phyloP scores from a whole-genome alignment of 1,140 invertebrate genomes.

The Papilio polytes region DNA sequence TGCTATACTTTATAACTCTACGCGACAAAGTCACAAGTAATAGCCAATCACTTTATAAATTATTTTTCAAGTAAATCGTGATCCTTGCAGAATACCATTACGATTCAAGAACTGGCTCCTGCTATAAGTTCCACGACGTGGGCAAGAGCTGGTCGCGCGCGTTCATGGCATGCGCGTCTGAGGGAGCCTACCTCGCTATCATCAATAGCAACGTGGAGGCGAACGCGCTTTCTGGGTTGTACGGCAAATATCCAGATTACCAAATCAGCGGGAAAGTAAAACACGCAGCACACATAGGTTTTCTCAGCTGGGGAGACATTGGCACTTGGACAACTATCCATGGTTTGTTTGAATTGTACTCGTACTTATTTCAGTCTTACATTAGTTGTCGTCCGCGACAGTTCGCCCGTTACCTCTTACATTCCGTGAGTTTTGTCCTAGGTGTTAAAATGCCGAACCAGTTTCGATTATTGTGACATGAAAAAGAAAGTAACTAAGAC shows the following conservation, averaged over 20 bases:
- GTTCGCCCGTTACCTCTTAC: background rate
- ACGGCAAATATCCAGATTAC: constrained; percentile 49
- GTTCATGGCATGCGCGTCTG: constrained; percentile 58
- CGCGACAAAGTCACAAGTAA: no score
- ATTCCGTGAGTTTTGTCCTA: background rate
- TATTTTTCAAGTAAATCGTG: no score
- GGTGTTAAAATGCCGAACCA: background rate
- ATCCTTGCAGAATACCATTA: constrained; percentile 52
- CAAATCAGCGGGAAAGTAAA: constrained; percentile 53
- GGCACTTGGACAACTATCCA: constrained; percentile 59
- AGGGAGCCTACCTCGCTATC: constrained; percentile 66
- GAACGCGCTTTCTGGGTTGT: constrained; percentile 51
- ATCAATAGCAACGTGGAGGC: constrained; percentile 65
- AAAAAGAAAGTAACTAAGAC: no score
- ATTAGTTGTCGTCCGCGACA: background rate
- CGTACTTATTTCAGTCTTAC: constrained; percentile 4
- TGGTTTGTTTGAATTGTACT: constrained; percentile 46
- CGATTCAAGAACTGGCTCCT: constrained; percentile 51
- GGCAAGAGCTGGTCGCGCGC: constrained; percentile 58
- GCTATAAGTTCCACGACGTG: constrained; percentile 67
- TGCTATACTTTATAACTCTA: no score
- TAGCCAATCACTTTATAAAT: no score
- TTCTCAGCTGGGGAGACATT: constrained; percentile 61
- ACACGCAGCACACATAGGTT: constrained; percentile 58
- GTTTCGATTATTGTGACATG: no score